These are phyloP conservation scores for Heteropelma amictum DNA, from an alignment of 2,888 invertebrate species.

Conservation along the genomic window DNA sequence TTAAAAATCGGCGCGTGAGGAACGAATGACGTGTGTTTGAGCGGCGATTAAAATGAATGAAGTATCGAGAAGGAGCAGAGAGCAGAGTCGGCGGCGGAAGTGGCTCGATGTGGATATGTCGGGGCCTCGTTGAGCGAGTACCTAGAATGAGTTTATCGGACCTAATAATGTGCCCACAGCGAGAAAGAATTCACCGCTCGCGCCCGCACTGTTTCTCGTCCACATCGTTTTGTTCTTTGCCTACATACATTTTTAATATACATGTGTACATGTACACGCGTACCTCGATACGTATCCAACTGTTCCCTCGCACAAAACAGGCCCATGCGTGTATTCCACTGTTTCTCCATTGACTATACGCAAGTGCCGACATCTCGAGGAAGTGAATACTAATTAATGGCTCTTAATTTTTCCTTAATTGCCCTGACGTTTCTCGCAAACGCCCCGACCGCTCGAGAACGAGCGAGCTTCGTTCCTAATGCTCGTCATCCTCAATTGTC, in stretches of 20 bases:
- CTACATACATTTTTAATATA: background rate
- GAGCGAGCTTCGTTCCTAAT: slow-evolving; percentile 52
- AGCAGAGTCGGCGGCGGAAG: slow-evolving; percentile 51
- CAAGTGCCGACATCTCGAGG: slow-evolving; percentile 60
- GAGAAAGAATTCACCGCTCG: slow-evolving; percentile 65
- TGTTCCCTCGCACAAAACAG: slow-evolving; percentile 8
- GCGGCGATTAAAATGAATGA: slow-evolving; percentile 23
- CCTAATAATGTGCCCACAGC: slow-evolving; percentile 72
- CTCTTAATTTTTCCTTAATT: slow-evolving; percentile 77
- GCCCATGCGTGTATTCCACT: slow-evolving; percentile 27
- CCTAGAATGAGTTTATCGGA: slow-evolving; percentile 59
- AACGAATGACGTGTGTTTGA: background rate
- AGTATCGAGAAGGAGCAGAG: slow-evolving; percentile 21
- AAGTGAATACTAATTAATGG: slow-evolving; percentile 77
- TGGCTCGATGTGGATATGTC: slow-evolving; percentile 54
- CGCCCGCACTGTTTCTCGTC: slow-evolving; percentile 56
- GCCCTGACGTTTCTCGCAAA: slow-evolving; percentile 63
- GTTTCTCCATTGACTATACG: slow-evolving; percentile 13
- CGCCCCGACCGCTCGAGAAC: slow-evolving; percentile 65
- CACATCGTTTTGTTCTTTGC: slow-evolving; percentile 15
- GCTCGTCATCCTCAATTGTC: background rate
- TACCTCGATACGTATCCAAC: background rate
- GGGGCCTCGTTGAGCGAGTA: slow-evolving; percentile 57
- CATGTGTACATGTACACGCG: background rate
- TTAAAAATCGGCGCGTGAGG: no score